Conservation (phyloP, 2,797 vertebrate genomes). For the Sebastes matsubarae region DNA sequence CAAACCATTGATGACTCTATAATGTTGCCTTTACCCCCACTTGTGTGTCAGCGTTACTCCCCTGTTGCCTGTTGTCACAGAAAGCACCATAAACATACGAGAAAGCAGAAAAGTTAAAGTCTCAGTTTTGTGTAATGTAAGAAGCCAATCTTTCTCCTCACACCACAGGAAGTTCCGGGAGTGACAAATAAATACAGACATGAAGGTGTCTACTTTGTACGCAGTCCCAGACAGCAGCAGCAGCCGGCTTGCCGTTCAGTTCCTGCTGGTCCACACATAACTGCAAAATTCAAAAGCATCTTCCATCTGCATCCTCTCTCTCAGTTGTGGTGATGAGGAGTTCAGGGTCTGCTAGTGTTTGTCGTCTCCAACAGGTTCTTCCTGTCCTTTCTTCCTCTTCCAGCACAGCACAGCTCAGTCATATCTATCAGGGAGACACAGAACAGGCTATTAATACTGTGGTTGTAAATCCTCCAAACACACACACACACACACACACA, state of each 20-base stretch:
- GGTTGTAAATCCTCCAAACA: slow-evolving; percentile 31
- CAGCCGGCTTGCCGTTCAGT: neutral
- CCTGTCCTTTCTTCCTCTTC: slow-evolving; percentile 7
- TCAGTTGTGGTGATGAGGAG: neutral
- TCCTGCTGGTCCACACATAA: neutral
- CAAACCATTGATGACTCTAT: neutral
- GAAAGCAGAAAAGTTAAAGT: neutral
- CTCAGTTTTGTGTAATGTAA: neutral
- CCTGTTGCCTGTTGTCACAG: neutral
- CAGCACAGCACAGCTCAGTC: neutral
- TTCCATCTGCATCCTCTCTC: neutral
- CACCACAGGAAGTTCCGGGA: neutral
- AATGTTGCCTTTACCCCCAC: neutral
- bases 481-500: slow-evolving; percentile 6
- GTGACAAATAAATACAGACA: neutral
- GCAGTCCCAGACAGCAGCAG: slow-evolving; percentile 7
- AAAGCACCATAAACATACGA: neutral
- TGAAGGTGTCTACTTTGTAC: neutral
- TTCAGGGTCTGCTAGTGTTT: neutral
- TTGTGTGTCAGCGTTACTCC: neutral
- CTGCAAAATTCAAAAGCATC: neutral
- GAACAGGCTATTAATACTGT: slow-evolving; percentile 48
- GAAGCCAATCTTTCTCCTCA: neutral
- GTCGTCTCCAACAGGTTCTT: neutral
- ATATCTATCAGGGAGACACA: slow-evolving; percentile 47